Evolutionary conservation across 2,113 vertebrate species (phyloP).

Genomic region (Paedocypris sp.): DNA sequence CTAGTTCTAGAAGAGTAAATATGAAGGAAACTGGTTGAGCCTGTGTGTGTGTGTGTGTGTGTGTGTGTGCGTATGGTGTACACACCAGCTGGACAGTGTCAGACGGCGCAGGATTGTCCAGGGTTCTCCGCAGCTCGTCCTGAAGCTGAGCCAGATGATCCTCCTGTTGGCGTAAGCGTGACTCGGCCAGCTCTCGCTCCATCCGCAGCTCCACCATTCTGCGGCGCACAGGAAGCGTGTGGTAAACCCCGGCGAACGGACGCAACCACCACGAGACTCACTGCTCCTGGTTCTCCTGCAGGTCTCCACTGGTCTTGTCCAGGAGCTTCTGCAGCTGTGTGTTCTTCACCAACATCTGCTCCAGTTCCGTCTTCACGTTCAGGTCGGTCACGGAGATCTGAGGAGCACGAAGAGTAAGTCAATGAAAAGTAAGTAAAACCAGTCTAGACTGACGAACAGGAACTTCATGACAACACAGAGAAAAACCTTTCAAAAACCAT

Average conservation of each 20-base stretch:
- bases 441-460: neutral
- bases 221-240: neutral
- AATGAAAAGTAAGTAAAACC: too few species aligned
- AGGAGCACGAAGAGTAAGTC: slow-evolving; percentile 44
- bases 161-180: slow-evolving; percentile 55
- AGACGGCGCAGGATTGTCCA: slow-evolving; percentile 35
- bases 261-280: slow-evolving; percentile 49
- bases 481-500: too few species aligned
- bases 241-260: too few species aligned
- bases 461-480: neutral
- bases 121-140: slow-evolving; percentile 64
- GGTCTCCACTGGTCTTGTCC: slow-evolving; percentile 58
- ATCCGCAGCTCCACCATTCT: slow-evolving; percentile 52
- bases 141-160: slow-evolving; percentile 67
- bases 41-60: neutral
- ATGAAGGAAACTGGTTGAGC: too few species aligned
- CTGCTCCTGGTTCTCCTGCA: slow-evolving; percentile 68
- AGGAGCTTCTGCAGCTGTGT: slow-evolving; percentile 57
- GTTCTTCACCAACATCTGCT: slow-evolving; percentile 51
- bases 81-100: slow-evolving; percentile 50
- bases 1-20: neutral
- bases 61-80: neutral
- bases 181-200: slow-evolving; percentile 50
- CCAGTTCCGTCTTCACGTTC: slow-evolving; percentile 47
- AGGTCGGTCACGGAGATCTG: slow-evolving; percentile 23